Conservation (phyloP, 2,113 vertebrate genomes). For the human region GRCh38 chr4:84495501-84496000, state of each 20-base stretch:
- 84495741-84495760: conserved; percentile 99
- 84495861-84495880: neutral
- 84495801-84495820: conserved; percentile 98
- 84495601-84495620: neutral
- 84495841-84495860: conserved; percentile 89
- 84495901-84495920: neutral
- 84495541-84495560: neutral
- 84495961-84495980: neutral
- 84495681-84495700: conserved; percentile 98
- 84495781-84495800: conserved; percentile 98
- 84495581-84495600: neutral
- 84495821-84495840: conserved; percentile 95
- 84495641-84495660: neutral
- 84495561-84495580: neutral
- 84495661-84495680: conserved; percentile 94
- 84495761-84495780: conserved; percentile 98
- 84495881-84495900: neutral
- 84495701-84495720: conserved; percentile 95
- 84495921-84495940: neutral
- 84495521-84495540: neutral
- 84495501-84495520: neutral
- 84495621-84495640: neutral
- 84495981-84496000: neutral
- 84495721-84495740: conserved; percentile 98
- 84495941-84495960: neutral